Percentiles rank a stretch among this genome's conserved stretches.
Conservation (phyloP, 2,113 vertebrate genomes). For the Hippoglossus stenolepis region DNA sequence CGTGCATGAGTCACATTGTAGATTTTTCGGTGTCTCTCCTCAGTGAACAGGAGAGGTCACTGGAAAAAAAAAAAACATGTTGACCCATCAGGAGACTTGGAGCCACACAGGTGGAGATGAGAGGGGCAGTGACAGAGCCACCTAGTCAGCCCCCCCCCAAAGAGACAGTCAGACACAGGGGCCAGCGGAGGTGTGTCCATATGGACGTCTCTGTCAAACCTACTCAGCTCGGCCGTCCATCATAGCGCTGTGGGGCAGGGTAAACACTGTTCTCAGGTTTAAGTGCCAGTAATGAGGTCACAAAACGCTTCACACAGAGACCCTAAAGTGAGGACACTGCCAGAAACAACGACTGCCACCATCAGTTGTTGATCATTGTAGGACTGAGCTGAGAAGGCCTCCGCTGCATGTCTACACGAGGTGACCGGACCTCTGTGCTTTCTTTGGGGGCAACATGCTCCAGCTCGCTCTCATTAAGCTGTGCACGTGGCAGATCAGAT, state of each 20-base stretch:
- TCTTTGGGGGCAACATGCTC: background rate
- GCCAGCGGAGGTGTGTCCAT: conserved; percentile 56
- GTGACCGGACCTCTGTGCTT: conserved; percentile 1
- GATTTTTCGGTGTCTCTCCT: conserved; percentile 27
- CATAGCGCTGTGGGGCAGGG: conserved; percentile 56
- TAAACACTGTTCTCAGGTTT: conserved; percentile 64
- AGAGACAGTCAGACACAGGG: conserved; percentile 33
- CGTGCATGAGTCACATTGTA: conserved; percentile 33
- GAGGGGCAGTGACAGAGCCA: conserved; percentile 46
- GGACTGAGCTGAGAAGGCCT: background rate
- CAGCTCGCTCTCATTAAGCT: background rate
- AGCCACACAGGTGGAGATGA: conserved; percentile 37
- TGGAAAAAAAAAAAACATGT: background rate
- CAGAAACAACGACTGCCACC: conserved; percentile 29
- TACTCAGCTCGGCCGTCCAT: conserved; percentile 65
- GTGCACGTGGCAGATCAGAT: background rate
- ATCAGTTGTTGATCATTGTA: conserved; percentile 27
- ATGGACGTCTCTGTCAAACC: conserved; percentile 66
- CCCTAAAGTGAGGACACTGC: conserved; percentile 34
- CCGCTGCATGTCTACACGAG: too few species aligned
- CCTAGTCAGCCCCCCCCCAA: conserved; percentile 16
- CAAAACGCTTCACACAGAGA: conserved; percentile 49
- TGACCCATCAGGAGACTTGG: background rate
- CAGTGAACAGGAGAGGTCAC: conserved; percentile 39
- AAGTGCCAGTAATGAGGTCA: conserved; percentile 70